Evolutionary conservation across 2,888 invertebrate genomes (phyloP), one percentile per base, ranked within the genome.

Genomic region (Eremobia ochroleuca): DNA sequence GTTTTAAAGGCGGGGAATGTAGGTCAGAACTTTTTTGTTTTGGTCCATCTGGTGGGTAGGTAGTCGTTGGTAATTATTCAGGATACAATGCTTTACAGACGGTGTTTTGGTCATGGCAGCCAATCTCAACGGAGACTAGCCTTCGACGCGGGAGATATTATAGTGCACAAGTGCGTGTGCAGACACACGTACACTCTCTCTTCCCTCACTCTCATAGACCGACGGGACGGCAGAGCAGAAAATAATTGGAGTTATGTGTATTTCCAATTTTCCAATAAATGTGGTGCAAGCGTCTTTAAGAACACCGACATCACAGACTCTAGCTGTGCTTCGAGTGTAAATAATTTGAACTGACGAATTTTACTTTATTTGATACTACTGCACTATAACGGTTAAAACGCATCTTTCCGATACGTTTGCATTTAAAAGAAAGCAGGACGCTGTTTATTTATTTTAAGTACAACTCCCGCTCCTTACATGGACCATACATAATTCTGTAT

Each of bases 401-500:
- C 52, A 4, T 75, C 28, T 40, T 64, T 80, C 46, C 25, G 0
- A 73, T 21, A 18, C 40, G 40, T 62, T 37, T 61, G 25, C 34
- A 37, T 73, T 55, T 13, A 74, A 69, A 67, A 74, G 46, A 72
- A 78, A 66, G 11, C 37, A 58, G 15, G 18, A 18, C 31, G 21
- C 9, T 25, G 15, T 58, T 79, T 76, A 52, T 69, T 81, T 81
- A 76, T 65, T 37, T 62, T 4, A 0, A 37, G 4, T 13, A 37
- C 37, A 34, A 28, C 61, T 15, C 9, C 13, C 71, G 66, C 72
- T 67, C 43, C n/a, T 67, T 46, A 76, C 85, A 76, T 69, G 68
- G 49, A 58, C 88, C 91, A 85, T 65, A 79, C 80, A 79, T 76
- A 79, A 83, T 84, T 73, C 66, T 81, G 84, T 85, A 79, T 87